Evolutionary conservation across 2,797 vertebrate species (phyloP), one percentile per base, ranked within the genome.

Genomic region (Limnodromus scolopaceus): DNA sequence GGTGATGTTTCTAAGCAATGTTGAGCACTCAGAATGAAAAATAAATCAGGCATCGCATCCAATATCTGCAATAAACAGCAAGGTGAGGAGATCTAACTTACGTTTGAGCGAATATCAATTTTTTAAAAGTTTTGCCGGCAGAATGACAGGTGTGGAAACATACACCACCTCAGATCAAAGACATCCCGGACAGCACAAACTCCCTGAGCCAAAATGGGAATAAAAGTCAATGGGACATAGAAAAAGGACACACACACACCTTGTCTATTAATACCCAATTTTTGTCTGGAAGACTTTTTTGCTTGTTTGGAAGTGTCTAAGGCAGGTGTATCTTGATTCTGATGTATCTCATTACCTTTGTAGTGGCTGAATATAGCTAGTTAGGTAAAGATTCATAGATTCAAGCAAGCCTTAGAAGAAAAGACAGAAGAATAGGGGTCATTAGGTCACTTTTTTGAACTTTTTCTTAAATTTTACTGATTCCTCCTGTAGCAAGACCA

Each of bases 281-380:
- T 87, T 79, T 58, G 11, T 41, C 22, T 77, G 51, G n/a, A 60
- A 86, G 55, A 51, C 2, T 71, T 77, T 38, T 55, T 22, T 63
- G 11, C 51, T 84, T 87, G 24, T 91, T 93, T 96, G 54, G 66
- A 91, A 14, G 27, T 64, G 18, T 83, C 81, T 84, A 87, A 82
- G 60, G 55, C 28, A 92, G 76, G 84, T 64, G 2, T 48, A 18
- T 84, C 43, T 84, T 17, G 8, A 57, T 76, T 60, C 58, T 60
- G 63, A 55, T 58, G 18, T 60, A 91, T 87, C 81, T 95, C 84
- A 91, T 95, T 96, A 89, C 84, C 81, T 85, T 58, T 43, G 9
- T 60, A 80, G 74, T 89, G 66, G 70, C 38, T 53, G 48, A 82
- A 45, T 87, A 30, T 38, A 41, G 38, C 46, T 91, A 82, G 92